phyloP scores from a whole-genome alignment of 2,113 vertebrate genomes.

The Ptychochromis oligacanthus region DNA sequence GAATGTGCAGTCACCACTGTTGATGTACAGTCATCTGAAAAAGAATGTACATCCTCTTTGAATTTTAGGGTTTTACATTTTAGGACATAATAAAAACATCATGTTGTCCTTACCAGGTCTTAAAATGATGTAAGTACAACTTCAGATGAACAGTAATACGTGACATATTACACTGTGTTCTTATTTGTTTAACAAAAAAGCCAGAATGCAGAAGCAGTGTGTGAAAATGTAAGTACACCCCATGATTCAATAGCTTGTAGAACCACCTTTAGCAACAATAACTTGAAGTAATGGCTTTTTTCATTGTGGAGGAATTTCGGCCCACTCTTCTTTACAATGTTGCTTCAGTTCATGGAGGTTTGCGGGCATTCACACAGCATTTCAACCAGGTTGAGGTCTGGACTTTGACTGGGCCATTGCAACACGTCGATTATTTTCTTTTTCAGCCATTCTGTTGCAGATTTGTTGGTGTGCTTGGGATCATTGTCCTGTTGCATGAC shows the following conservation, averaged over 20 bases:
- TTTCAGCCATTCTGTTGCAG: no score
- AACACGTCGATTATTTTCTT: no score
- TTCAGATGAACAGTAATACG: no score
- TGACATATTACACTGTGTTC: no score
- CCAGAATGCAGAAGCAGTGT: background rate
- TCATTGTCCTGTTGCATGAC: no score
- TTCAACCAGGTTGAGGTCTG: background rate
- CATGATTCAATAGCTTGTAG: background rate
- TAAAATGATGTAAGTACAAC: no score
- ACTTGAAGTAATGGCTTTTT: background rate
- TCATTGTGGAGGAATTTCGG: background rate
- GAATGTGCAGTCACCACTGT: background rate
- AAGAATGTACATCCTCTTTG: no score
- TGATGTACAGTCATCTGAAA: background rate
- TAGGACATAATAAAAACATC: no score
- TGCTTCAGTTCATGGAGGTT: background rate
- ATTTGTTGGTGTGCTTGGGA: no score
- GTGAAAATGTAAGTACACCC: no score
- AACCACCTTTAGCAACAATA: background rate
- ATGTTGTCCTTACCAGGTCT: no score
- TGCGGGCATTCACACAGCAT: rapidly evolving
- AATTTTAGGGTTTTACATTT: background rate
- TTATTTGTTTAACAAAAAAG: background rate
- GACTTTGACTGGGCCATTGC: no score
- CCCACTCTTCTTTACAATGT: background rate